phyloP scores from a whole-genome alignment of 37 sponge, comb jelly and placozoan species.

The Crambe crambe region DNA sequence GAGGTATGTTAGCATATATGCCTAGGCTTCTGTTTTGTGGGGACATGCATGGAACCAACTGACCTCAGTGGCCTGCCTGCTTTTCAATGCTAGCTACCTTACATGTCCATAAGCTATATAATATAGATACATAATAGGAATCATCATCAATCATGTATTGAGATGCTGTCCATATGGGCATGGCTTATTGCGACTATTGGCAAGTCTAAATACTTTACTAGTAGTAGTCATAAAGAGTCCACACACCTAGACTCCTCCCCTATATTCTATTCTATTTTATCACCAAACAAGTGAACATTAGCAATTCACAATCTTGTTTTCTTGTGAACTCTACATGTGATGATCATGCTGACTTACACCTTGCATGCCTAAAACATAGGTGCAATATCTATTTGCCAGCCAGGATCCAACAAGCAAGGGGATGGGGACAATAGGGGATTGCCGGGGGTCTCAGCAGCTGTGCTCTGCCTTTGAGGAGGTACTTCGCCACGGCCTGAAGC shows the following conservation, averaged over 20 bases:
- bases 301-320: too few species aligned
- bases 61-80: too few species aligned
- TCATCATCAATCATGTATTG: too few species aligned
- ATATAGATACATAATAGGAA: too few species aligned
- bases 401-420: constrained; percentile 11
- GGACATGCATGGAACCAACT: too few species aligned
- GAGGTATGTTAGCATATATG: constrained; percentile 43
- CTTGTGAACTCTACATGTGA: too few species aligned
- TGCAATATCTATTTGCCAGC: constrained; percentile 47
- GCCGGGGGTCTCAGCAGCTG: constrained; percentile 58
- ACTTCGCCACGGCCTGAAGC: constrained; percentile 77
- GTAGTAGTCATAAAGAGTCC: background rate
- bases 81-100: too few species aligned
- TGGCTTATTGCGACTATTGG: background rate
- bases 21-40: background rate
- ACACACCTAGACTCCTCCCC: background rate
- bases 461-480: constrained; percentile 75
- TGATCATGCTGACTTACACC: too few species aligned
- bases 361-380: too few species aligned
- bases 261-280: background rate
- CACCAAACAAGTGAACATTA: too few species aligned
- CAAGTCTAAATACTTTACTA: background rate
- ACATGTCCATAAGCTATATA: too few species aligned
- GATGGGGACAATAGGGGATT: constrained; percentile 46
- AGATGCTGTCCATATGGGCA: too few species aligned